Percentiles rank a stretch among this genome's conserved stretches.
phyloP scores from a whole-genome alignment of 2,888 invertebrate species.

The Andrena hattorfiana region DNA sequence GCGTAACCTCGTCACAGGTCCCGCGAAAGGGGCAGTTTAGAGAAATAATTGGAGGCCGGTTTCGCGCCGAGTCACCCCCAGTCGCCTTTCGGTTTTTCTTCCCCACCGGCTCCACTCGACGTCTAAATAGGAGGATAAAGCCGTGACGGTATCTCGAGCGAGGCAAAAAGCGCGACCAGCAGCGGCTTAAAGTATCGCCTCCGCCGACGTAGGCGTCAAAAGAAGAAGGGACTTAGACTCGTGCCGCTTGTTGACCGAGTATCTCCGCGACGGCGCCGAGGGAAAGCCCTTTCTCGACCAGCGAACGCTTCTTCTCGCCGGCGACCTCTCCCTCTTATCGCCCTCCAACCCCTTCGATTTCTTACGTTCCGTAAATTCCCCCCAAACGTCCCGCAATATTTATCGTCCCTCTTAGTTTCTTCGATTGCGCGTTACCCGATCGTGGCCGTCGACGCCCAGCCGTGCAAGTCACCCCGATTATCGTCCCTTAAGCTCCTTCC shows the following conservation, averaged over 20 bases:
- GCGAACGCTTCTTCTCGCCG: constrained; percentile 63
- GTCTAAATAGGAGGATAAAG: constrained; percentile 58
- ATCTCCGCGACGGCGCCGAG: constrained; percentile 78
- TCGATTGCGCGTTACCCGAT: background rate
- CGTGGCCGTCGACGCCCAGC: background rate
- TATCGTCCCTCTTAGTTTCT: constrained; percentile 39
- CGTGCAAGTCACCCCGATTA: background rate
- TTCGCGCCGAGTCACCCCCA: too few relatives aligned
- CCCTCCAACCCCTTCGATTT: constrained; percentile 43
- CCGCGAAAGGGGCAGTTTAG: background rate
- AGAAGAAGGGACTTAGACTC: constrained; percentile 60
- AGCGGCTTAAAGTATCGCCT: constrained; percentile 59
- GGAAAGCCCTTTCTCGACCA: constrained; percentile 75
- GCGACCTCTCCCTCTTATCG: constrained; percentile 17
- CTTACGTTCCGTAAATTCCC: constrained; percentile 39
- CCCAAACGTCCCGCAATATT: constrained; percentile 37
- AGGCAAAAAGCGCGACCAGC: constrained; percentile 50
- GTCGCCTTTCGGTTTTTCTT: background rate
- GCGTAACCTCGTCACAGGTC: background rate
- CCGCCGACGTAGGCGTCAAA: constrained; percentile 49
- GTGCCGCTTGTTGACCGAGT: constrained; percentile 70
- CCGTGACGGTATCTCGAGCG: constrained; percentile 47
- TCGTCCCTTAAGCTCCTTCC: background rate
- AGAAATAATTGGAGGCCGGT: background rate
- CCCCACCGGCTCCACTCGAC: background rate